phyloP scores from a whole-genome alignment of 2,797 vertebrate species.

The Lophotriccus pileatus region DNA sequence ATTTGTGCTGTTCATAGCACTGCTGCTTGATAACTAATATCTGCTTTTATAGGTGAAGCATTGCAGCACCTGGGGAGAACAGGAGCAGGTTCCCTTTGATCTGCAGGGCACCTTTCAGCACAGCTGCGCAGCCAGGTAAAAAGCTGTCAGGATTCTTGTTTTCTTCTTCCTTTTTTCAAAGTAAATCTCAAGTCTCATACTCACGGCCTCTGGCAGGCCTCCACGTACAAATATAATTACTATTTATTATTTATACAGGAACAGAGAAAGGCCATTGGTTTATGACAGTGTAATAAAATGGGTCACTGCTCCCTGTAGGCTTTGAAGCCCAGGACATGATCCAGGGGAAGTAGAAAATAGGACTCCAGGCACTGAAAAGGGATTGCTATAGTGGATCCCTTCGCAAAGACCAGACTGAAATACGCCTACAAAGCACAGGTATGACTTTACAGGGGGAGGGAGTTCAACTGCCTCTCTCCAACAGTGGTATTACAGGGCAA shows the following conservation, averaged over 20 bases:
- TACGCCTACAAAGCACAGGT: not conserved
- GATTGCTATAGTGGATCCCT: not conserved
- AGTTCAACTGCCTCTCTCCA: accelerated
- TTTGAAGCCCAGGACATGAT: not conserved
- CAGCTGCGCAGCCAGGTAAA: not conserved
- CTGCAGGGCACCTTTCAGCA: not conserved
- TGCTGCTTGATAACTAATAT: constrained; percentile 7
- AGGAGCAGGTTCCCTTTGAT: not conserved
- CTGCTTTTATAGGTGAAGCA: not conserved
- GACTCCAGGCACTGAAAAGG: not conserved
- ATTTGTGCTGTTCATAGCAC: not conserved
- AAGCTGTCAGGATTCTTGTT: not conserved
- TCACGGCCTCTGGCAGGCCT: not conserved
- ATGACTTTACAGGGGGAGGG: not conserved
- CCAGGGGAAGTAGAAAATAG: not conserved
- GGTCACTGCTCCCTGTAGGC: not conserved
- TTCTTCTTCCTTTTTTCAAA: not conserved
- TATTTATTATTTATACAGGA: constrained; percentile 5
- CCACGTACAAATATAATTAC: not conserved
- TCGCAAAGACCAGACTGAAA: not conserved
- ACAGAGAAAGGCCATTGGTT: not conserved
- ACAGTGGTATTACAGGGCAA: not conserved
- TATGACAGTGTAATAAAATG: not conserved
- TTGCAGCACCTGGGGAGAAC: not conserved
- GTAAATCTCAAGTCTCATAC: not conserved